These are phyloP conservation scores for Drosophila persimilis DNA, from an alignment of 1,140 invertebrate species.

Conservation along the genomic window DNA sequence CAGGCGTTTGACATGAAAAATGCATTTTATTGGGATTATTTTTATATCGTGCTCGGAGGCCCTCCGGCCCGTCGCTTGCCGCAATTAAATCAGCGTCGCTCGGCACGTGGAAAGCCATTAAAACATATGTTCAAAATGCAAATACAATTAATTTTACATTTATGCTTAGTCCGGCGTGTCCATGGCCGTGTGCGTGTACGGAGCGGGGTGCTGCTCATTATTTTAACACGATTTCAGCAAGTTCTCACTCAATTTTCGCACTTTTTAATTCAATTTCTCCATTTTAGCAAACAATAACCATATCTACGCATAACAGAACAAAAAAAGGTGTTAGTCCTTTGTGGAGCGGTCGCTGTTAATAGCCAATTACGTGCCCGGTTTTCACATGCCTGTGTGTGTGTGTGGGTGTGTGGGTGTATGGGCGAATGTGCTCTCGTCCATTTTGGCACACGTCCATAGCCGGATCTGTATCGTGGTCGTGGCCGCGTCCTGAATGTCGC, in stretches of 20 bases:
- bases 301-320: slow-evolving; percentile 13
- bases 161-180: slow-evolving; percentile 48
- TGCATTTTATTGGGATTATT: slow-evolving; percentile 82
- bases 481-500: slow-evolving; percentile 33
- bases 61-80: not conserved
- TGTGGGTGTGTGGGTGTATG: not conserved
- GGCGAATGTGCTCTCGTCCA: slow-evolving; percentile 7
- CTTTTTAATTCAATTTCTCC: slow-evolving; percentile 75
- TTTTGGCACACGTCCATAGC: slow-evolving; percentile 40
- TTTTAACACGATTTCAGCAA: slow-evolving; percentile 36
- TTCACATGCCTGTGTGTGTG: slow-evolving; percentile 10
- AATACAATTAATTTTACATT: slow-evolving; percentile 78
- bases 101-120: slow-evolving; percentile 9
- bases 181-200: too few species aligned
- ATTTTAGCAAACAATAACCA: slow-evolving; percentile 49
- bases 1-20: slow-evolving; percentile 81
- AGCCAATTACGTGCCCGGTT: slow-evolving; percentile 71
- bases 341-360: slow-evolving; percentile 63
- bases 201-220: not conserved
- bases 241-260: slow-evolving; percentile 65
- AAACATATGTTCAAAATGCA: slow-evolving; percentile 65
- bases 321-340: slow-evolving; percentile 49
- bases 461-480: slow-evolving; percentile 25
- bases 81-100: slow-evolving; percentile 56
- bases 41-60: slow-evolving; percentile 64